phyloP scores from a whole-genome alignment of 1,140 invertebrate species.

The Ips nitidus region DNA sequence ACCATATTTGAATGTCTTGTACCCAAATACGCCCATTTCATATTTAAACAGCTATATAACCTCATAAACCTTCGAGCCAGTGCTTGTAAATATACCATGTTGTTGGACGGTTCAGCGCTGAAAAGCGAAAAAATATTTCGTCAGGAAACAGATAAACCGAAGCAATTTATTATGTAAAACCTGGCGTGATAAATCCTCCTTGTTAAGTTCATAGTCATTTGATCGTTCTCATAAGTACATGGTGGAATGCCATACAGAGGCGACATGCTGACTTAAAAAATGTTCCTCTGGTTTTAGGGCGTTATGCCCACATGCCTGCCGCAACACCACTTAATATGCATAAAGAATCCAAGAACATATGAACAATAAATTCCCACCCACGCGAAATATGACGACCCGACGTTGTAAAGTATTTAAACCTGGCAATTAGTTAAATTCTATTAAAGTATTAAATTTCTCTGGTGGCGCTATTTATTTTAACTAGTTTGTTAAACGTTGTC shows the following conservation, averaged over 20 bases:
- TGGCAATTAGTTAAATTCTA: constrained; percentile 22
- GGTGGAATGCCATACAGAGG: neutral
- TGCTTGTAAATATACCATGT: no score
- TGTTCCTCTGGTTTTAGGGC: constrained; percentile 8
- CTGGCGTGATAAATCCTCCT: no score
- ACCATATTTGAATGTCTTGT: no score
- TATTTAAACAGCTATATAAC: no score
- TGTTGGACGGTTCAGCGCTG: no score
- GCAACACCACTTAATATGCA: constrained; percentile 11
- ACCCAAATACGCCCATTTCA: no score
- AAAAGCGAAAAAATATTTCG: no score
- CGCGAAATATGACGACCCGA: constrained; percentile 11
- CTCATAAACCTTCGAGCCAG: no score
- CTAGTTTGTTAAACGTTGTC: constrained; percentile 9
- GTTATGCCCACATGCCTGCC: constrained; percentile 2
- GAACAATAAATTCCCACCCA: constrained; percentile 19
- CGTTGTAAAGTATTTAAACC: constrained; percentile 13
- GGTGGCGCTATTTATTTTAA: constrained; percentile 4
- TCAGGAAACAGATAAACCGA: no score
- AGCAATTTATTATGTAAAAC: no score
- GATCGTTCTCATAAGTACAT: neutral
- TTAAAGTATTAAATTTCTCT: constrained; percentile 20
- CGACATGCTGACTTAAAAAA: constrained; percentile 5
- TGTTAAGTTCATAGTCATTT: no score
- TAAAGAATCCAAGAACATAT: constrained; percentile 10